These are phyloP conservation scores for Pseudomyrmex gracilis DNA, from an alignment of 1,140 invertebrate species.

Conservation along the genomic window DNA sequence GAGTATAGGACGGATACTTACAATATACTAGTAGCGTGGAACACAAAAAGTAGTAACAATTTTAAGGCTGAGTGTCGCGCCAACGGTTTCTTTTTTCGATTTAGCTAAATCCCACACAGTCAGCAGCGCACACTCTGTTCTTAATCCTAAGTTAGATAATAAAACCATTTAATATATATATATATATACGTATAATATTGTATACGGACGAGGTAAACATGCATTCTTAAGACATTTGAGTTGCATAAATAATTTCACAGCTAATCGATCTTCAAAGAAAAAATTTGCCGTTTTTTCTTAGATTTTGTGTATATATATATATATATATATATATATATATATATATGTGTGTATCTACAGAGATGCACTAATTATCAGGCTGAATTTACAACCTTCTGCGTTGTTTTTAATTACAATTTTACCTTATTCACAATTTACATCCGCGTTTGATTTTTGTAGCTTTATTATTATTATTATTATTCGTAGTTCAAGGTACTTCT, in stretches of 20 bases:
- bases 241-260: background rate
- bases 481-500: no score
- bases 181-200: conserved; percentile 7
- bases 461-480: no score
- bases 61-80: conserved; percentile 40
- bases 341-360: no score
- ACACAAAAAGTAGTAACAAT: conserved; percentile 37
- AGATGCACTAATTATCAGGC: no score
- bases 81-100: background rate
- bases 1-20: conserved; percentile 69
- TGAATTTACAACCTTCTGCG: no score
- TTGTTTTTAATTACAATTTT: no score
- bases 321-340: no score
- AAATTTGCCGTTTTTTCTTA: background rate
- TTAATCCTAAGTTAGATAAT: conserved; percentile 37
- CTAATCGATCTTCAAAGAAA: background rate
- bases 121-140: background rate
- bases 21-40: conserved; percentile 43
- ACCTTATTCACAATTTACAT: no score
- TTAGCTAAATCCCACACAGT: background rate
- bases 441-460: no score
- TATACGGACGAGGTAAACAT: conserved; percentile 23
- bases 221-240: conserved; percentile 4
- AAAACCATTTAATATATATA: conserved; percentile 1
- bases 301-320: no score